Base-by-base conservation (phyloP, 2,888 invertebrate genomes). In the Biston stratarius region DNA sequence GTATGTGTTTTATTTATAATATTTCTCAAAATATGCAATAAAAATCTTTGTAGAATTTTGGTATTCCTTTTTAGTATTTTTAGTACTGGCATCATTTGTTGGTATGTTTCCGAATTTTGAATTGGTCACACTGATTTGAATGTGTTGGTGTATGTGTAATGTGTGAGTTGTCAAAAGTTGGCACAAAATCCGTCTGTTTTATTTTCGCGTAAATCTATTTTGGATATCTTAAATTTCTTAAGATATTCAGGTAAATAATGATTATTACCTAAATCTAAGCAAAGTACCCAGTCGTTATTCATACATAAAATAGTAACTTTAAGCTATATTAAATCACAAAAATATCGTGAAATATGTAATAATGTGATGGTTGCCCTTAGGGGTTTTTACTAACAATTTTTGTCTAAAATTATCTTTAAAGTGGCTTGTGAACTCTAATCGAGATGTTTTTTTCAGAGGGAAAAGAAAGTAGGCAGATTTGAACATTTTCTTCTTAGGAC, bases 141-240 rank as follows among this genome's bases (percentile, higher is more conserved):
- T 44, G 12, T 12, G n/a, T n/a, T 12, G 12, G 44, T 12, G n/a
- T n/a, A 6, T 57, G 57, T 36, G 51, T 61, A 64, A 24, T 24
- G 38, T 71, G 75, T 80, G 76, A 80, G 86, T 88, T 90, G 91
- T 91, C 91, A 91, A 89, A 88, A 86, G 87, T 91, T 92, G 92
- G 89, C 91, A 88, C 83, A 79, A 79, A 78, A 78, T 86, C 90
- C 90, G 90, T 90, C 90, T 91, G 89, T 89, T 91, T 82, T 83
- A 85, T 84, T 87, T 84, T 63, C 80, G 80, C 75, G 64, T 42
- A 81, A 83, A 83, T 85, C 84, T 87, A 88, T 88, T 90, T 89
- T 87, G 40, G 73, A 70, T 74, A 62, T 14, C 71, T 67, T 71
- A 53, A 40, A 64, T 71, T 72, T 60, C 60, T 44, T 66, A 6